phyloP scores from a whole-genome alignment of 2,888 invertebrate genomes.

The Andrena dorsata region DNA sequence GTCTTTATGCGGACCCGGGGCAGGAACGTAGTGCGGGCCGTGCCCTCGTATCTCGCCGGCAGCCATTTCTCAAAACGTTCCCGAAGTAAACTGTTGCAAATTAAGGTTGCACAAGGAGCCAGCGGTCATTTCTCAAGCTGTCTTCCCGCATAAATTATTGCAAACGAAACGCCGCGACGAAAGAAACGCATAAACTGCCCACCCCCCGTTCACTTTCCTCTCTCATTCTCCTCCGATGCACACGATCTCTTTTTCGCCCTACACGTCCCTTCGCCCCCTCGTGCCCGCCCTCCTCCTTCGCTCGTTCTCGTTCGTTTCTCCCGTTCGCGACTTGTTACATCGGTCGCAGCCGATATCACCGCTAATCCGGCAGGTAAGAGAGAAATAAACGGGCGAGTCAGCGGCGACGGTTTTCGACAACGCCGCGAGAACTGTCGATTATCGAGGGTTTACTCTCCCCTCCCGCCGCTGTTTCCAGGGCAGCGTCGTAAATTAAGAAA shows the following conservation, averaged over 20 bases:
- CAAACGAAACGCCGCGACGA: constrained; percentile 82
- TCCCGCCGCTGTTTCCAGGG: neutral
- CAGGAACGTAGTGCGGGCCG: constrained; percentile 63
- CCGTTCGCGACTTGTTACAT: constrained; percentile 3
- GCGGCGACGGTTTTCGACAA: constrained; percentile 43
- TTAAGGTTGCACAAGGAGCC: constrained; percentile 83
- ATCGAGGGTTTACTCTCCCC: constrained; percentile 23
- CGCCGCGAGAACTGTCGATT: constrained; percentile 53
- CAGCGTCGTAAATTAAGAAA: constrained; percentile 58
- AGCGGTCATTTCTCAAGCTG: constrained; percentile 83
- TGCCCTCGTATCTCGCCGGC: constrained; percentile 75
- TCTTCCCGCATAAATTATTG: constrained; percentile 83
- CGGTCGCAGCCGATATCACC: constrained; percentile 64
- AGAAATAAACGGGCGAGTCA: constrained; percentile 53
- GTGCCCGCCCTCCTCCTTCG: neutral
- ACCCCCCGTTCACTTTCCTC: constrained; percentile 12
- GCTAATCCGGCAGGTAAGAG: constrained; percentile 69
- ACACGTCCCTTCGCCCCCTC: constrained; percentile 38
- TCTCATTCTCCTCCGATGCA: constrained; percentile 35
- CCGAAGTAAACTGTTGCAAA: constrained; percentile 83
- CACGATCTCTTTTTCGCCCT: constrained; percentile 42
- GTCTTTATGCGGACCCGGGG: constrained; percentile 72
- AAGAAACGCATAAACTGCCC: constrained; percentile 82
- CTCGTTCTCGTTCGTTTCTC: neutral
- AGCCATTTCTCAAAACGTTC: constrained; percentile 81